phyloP scores from a whole-genome alignment of 37 sponge, comb jelly and placozoan genomes.

The Eunapius fragilis region DNA sequence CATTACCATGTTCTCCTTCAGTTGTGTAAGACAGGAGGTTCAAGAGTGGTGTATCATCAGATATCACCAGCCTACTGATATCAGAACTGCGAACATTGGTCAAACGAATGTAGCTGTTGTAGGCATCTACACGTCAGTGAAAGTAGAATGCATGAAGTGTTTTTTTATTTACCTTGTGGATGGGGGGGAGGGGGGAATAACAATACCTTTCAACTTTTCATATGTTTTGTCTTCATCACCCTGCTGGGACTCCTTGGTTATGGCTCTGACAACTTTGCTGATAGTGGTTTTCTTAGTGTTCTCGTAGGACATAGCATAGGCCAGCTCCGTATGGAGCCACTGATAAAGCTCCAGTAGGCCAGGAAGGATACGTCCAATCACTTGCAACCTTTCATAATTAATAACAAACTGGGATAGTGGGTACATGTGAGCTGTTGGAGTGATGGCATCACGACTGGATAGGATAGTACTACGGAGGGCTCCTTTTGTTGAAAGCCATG shows the following conservation, averaged over 20 bases:
- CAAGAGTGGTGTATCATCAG: slow-evolving; percentile 67
- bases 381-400: slow-evolving; percentile 41
- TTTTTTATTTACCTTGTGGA: not conserved
- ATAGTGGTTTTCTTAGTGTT: slow-evolving; percentile 50
- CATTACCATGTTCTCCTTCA: slow-evolving; percentile 39
- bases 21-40: slow-evolving; percentile 48
- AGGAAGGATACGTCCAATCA: slow-evolving; percentile 69
- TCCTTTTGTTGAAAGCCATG: slow-evolving; percentile 39
- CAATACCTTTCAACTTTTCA: not conserved
- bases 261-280: slow-evolving; percentile 39
- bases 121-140: slow-evolving; percentile 45
- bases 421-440: slow-evolving; percentile 6
- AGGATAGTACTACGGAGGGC: slow-evolving; percentile 45
- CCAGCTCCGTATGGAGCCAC: slow-evolving; percentile 76
- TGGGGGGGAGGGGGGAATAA: too few species aligned
- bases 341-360: slow-evolving; percentile 85
- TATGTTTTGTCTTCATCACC: not conserved
- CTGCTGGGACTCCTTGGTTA: not conserved
- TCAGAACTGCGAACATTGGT: not conserved
- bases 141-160: not conserved
- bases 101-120: slow-evolving; percentile 73
- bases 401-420: slow-evolving; percentile 51
- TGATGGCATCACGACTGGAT: slow-evolving; percentile 17
- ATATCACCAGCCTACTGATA: not conserved
- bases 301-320: slow-evolving; percentile 67